Base-by-base conservation (phyloP, 2,888 invertebrate species). In the Thecophora atra region DNA sequence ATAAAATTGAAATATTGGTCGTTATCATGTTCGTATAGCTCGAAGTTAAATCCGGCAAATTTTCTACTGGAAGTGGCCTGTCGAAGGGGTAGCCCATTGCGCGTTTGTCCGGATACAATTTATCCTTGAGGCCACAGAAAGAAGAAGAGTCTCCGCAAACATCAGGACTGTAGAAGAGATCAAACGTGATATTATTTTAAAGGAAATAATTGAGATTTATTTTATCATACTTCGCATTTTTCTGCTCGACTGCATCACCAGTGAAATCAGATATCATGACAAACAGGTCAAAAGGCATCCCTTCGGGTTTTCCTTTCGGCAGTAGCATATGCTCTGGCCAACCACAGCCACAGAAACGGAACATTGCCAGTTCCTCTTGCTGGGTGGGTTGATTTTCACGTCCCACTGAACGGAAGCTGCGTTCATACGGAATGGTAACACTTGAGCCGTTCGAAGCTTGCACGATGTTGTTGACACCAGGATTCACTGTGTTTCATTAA, bases 281-380 rank as follows among this genome's bases (percentile, higher is more conserved):
- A 83, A 93, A 94, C 54, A 94, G 86, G 77, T 93, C 90, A 80
- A 91, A 90, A 0, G 88, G 86, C 85, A 89, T 91, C 0, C 94
- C 94, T 72, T 89, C 88, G 0, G 88, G 80, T 5, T 84, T 91
- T 4, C 95, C 95, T 85, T 91, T 92, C 0, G 94, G 93, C 47
- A 94, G 77, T 7, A 94, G 88, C 90, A 95, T 89, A 85, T 95
- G 94, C 74, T 94, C 91, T 0, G 95, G 95, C 94, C 95, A 95
- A 67, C 95, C 94, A 80, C 95, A 96, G 74, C 95, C 95, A 87
- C 95, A 96, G 89, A 93, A 94, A 87, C 93, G 92, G 87, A 92
- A 93, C 64, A 87, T 84, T 0, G 87, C 88, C 0, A 89, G 85
- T 6, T 69, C 60, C n/a, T 0, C 19, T 3, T 26, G n/a, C 26